phyloP scores from a whole-genome alignment of 2,888 invertebrate species.

The Stenoptilia bipunctidactyla region DNA sequence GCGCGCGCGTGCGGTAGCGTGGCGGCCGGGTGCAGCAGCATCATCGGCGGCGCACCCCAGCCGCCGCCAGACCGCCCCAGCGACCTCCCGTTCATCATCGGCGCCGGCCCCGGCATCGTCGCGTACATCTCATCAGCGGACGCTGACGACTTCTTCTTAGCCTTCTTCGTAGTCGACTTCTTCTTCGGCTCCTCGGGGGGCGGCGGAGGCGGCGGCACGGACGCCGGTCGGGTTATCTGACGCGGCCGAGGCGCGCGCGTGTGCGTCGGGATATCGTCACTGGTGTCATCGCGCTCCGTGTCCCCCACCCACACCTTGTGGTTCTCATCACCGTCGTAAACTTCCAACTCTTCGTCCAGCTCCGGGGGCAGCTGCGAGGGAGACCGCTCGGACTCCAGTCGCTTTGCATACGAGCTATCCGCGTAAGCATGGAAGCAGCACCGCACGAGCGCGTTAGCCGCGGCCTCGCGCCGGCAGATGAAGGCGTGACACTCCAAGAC shows the following conservation, averaged over 20 bases:
- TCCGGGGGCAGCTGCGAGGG: constrained; percentile 49
- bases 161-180: constrained; percentile 67
- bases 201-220: constrained; percentile 88
- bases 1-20: constrained; percentile 57
- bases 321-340: constrained; percentile 92
- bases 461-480: constrained; percentile 95
- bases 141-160: constrained; percentile 70
- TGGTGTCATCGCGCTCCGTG: constrained; percentile 79
- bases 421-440: constrained; percentile 99
- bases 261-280: constrained; percentile 75
- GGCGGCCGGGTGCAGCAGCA: constrained; percentile 58
- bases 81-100: constrained; percentile 55
- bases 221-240: constrained; percentile 83
- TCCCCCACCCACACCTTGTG: constrained; percentile 95
- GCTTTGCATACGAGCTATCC: constrained; percentile 92
- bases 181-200: constrained; percentile 77
- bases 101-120: constrained; percentile 63
- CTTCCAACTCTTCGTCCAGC: constrained; percentile 81
- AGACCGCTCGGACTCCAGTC: constrained; percentile 75
- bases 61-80: constrained; percentile 56
- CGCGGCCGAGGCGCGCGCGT: constrained; percentile 81
- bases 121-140: constrained; percentile 73
- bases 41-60: constrained; percentile 61
- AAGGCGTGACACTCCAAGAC: constrained; percentile 99
- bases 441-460: constrained; percentile 96